Percentiles rank a stretch among this genome's conserved stretches.
Evolutionary conservation across 1,140 invertebrate species (phyloP).

Genomic region (Drosophila watanabei): DNA sequence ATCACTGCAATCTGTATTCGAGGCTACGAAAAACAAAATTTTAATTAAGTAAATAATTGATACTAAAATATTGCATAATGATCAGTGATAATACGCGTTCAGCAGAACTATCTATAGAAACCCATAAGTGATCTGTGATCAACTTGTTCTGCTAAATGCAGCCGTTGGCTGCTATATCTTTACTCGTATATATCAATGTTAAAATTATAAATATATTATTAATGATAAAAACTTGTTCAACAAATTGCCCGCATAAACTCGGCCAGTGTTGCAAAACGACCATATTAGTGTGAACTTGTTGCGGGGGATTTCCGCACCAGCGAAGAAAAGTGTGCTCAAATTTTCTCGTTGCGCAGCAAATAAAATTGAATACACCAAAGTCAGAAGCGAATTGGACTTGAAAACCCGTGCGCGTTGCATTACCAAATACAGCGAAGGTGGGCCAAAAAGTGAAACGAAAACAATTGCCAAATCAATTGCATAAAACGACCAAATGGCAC

Average conservation of each 20-base stretch:
- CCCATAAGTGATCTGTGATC: too few species aligned
- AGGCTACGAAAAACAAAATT: too few species aligned
- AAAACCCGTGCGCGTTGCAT: constrained; percentile 32
- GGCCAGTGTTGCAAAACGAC: not conserved
- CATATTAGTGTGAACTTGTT: not conserved
- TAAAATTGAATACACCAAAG: constrained; percentile 35
- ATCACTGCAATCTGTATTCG: too few species aligned
- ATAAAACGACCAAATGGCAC: constrained; percentile 17
- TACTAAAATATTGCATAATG: too few species aligned
- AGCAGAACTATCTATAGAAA: too few species aligned
- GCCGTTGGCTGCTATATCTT: too few species aligned
- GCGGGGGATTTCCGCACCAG: constrained; percentile 4
- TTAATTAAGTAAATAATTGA: too few species aligned
- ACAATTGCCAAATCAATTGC: constrained; percentile 12
- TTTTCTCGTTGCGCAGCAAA: constrained; percentile 43
- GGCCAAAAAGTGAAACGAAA: not conserved
- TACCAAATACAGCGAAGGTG: constrained; percentile 25
- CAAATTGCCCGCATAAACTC: not conserved
- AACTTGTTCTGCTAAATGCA: too few species aligned
- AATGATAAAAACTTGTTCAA: not conserved
- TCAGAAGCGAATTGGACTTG: constrained; percentile 16
- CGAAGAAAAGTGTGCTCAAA: not conserved
- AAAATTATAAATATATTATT: not conserved
- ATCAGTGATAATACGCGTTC: too few species aligned
- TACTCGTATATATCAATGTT: not conserved